phyloP scores from a whole-genome alignment of 2,113 vertebrate genomes.

The Eira barbara region DNA sequence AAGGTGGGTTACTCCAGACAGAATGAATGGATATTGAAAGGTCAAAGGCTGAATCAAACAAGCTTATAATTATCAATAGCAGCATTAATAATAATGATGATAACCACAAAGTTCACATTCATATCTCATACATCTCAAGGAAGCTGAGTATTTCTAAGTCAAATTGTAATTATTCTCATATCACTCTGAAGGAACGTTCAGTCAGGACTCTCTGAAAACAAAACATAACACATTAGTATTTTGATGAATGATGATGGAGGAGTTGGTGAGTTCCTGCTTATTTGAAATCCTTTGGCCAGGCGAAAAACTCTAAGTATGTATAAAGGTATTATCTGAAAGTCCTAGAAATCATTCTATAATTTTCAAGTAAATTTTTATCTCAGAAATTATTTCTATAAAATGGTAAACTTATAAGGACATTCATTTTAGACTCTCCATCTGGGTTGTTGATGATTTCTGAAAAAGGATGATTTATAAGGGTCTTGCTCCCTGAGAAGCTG shows the following conservation, averaged over 20 bases:
- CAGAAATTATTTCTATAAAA: neutral
- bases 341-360: constrained; percentile 33
- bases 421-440: neutral
- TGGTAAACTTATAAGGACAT: neutral
- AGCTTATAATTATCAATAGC: neutral
- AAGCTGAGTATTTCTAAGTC: neutral
- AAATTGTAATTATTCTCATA: neutral
- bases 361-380: neutral
- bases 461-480: neutral
- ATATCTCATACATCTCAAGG: neutral
- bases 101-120: neutral
- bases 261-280: neutral
- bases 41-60: neutral
- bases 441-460: neutral
- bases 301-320: neutral
- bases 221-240: neutral
- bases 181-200: neutral
- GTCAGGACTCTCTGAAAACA: neutral
- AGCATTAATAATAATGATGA: neutral
- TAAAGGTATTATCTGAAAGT: neutral
- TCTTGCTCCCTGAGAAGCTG: neutral
- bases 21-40: neutral
- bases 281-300: neutral
- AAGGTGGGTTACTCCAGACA: neutral
- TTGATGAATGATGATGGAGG: neutral